A percentile compares a stretch with the other conserved stretches of the same genome.
These are phyloP conservation scores for Poeciliopsis prolifica DNA, from an alignment of 2,113 vertebrate species.

Conservation along the genomic window DNA sequence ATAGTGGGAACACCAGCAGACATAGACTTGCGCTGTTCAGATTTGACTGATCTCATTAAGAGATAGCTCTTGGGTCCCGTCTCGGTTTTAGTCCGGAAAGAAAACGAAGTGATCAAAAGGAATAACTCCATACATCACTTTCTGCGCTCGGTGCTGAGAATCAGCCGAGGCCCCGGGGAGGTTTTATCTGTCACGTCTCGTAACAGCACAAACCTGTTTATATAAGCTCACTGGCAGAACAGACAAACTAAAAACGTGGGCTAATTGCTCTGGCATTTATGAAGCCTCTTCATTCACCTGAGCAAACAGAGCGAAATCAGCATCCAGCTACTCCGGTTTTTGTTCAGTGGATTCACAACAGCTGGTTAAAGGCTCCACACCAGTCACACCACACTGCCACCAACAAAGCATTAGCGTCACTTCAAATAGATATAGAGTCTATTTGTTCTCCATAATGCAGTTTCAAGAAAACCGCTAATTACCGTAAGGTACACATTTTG, in stretches of 20 bases:
- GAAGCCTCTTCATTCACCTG: background rate
- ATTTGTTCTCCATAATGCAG: background rate
- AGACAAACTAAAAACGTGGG: background rate
- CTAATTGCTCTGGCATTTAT: background rate
- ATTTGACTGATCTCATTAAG: background rate
- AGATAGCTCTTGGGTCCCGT: background rate
- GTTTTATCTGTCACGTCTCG: background rate
- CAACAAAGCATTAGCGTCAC: background rate
- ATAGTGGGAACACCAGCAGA: background rate
- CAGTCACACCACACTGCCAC: background rate
- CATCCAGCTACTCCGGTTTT: background rate
- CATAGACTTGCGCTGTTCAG: background rate
- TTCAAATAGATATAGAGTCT: background rate
- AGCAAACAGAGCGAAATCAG: background rate
- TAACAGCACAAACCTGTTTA: background rate
- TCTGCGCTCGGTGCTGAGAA: background rate
- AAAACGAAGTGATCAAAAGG: background rate
- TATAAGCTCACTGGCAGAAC: background rate
- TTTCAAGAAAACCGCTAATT: background rate
- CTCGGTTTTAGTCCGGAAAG: background rate
- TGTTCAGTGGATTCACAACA: background rate
- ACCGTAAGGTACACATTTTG: too few relatives aligned
- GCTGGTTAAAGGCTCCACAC: background rate
- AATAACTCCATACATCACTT: background rate
- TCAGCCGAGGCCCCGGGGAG: background rate